Conservation (phyloP, 2,888 invertebrate species). For the Steinernema carpocapsae region DNA sequence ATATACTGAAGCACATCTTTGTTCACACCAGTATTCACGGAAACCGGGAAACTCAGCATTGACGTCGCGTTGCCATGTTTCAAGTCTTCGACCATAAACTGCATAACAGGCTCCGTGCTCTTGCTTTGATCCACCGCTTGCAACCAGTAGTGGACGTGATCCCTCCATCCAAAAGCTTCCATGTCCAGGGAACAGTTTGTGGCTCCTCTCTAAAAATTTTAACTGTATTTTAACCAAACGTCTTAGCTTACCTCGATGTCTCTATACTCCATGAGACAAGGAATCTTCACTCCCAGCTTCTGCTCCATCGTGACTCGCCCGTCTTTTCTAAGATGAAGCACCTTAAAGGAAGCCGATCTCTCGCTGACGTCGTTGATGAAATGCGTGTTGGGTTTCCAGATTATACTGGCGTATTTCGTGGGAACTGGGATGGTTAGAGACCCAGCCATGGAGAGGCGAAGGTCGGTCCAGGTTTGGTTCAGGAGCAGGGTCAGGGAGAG, state of each 20-base stretch:
- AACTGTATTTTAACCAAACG: neutral
- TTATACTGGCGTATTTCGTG: conserved; percentile 12
- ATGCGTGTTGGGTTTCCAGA: conserved; percentile 1
- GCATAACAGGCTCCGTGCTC: neutral
- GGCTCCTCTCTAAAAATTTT: neutral
- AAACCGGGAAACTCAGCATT: neutral
- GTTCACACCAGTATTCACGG: neutral
- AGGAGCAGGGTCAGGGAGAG: neutral
- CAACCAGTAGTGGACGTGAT: conserved; percentile 6
- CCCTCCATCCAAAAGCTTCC: conserved; percentile 25
- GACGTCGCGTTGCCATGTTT: neutral
- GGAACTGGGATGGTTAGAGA: conserved; percentile 3
- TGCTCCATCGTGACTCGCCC: neutral
- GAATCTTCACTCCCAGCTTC: neutral
- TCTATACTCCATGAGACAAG: neutral
- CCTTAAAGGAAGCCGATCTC: neutral
- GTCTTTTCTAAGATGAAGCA: neutral
- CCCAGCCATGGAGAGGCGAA: neutral
- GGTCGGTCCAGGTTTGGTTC: conserved; percentile 1
- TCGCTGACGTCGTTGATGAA: conserved; percentile 20
- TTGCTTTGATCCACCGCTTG: neutral
- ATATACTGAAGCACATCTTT: neutral
- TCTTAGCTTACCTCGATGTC: neutral
- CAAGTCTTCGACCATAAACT: neutral
- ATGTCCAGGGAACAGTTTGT: conserved; percentile 1